Conservation (phyloP, 2,888 invertebrate species). For the Shargacucullia verbasci region DNA sequence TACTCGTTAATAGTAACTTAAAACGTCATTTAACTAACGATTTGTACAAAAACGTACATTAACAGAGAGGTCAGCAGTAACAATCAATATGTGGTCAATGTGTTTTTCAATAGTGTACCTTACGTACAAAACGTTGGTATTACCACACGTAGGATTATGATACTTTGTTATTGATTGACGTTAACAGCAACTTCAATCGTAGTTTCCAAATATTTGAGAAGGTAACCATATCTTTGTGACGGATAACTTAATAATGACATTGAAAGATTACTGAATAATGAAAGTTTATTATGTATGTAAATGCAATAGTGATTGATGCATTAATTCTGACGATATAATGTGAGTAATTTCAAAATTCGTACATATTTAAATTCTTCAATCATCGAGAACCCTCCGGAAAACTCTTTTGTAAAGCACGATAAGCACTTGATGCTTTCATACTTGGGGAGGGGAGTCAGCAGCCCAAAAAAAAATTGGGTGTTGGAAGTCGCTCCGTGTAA, state of each 20-base stretch:
- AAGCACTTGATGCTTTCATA: no score
- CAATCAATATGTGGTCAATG: slow-evolving; percentile 13
- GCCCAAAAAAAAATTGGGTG: no score
- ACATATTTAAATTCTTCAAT: no score
- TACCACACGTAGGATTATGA: slow-evolving; percentile 11
- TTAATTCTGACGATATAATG: no score
- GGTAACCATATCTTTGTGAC: neutral
- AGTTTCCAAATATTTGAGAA: slow-evolving; percentile 10
- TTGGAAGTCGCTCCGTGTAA: no score
- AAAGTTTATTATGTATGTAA: no score
- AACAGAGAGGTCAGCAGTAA: slow-evolving; percentile 13
- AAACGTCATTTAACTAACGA: slow-evolving; percentile 54
- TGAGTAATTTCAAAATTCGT: no score
- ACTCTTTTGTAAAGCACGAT: no score
- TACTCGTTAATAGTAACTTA: slow-evolving; percentile 56
- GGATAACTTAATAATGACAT: slow-evolving; percentile 10
- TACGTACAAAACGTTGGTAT: slow-evolving; percentile 5
- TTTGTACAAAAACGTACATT: slow-evolving; percentile 21
- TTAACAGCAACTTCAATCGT: slow-evolving; percentile 9
- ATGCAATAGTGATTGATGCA: no score
- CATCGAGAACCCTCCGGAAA: no score
- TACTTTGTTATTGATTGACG: slow-evolving; percentile 16
- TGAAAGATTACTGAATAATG: slow-evolving; percentile 13
- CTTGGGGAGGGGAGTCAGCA: no score
- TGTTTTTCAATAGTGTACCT: slow-evolving; percentile 9